Percentiles rank a stretch among this genome's conserved stretches.
Evolutionary conservation across 37 sponge, comb jelly and placozoan genomes (phyloP).

Genomic region (Beroe ovata): DNA sequence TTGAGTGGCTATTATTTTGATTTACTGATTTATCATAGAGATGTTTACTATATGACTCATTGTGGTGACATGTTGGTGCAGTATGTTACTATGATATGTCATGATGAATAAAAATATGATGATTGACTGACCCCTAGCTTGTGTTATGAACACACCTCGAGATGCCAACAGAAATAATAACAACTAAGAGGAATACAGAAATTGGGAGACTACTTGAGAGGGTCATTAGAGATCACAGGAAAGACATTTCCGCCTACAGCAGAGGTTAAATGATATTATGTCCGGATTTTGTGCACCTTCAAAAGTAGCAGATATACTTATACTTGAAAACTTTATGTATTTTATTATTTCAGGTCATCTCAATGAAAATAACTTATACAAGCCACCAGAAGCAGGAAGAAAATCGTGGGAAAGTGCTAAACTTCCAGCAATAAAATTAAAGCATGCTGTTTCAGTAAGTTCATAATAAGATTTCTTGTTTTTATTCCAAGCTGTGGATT

Average conservation of each 20-base stretch:
- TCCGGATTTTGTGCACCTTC: neutral
- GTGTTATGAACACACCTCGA: neutral
- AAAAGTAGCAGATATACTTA: neutral
- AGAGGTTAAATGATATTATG: no score
- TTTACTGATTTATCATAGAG: no score
- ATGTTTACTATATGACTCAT: no score
- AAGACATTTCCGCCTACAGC: conserved; percentile 30
- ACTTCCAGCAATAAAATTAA: conserved; percentile 18
- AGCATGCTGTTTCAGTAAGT: conserved; percentile 35
- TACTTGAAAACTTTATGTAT: neutral
- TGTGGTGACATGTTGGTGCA: no score
- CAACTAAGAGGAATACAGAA: conserved; percentile 42
- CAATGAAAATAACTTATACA: conserved; percentile 65
- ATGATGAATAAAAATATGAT: no score
- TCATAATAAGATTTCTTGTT: no score
- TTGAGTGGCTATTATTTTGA: no score
- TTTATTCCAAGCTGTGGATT: no score
- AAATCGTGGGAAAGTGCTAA: conserved; percentile 58
- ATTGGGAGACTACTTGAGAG: conserved; percentile 39
- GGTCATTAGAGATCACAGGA: conserved; percentile 53
- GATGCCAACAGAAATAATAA: conserved; percentile 49
- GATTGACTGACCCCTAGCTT: no score
- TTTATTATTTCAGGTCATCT: conserved; percentile 1
- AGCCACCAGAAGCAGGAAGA: conserved; percentile 46
- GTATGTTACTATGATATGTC: no score